Base-by-base conservation (phyloP, 2,888 invertebrate species). In the Scaeva pyrastri region DNA sequence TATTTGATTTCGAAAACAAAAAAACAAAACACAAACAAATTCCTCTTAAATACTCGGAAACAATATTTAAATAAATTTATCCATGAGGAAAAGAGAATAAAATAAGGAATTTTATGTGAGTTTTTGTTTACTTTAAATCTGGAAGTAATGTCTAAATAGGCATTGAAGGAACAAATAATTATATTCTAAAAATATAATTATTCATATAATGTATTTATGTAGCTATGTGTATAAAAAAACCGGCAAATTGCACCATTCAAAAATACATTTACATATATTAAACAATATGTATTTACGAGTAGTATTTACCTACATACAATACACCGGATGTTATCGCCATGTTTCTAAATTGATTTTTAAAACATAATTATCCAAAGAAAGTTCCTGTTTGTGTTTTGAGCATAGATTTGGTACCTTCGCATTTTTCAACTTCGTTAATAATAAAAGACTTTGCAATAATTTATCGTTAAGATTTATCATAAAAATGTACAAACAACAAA, bases 211-310 rank as follows among this genome's bases (percentile, higher is more conserved):
- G n/a, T n/a, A n/a, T n/a, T n/a, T n/a, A n/a, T n/a, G n/a, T n/a
- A n/a, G n/a, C n/a, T n/a, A n/a, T n/a, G n/a, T n/a, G n/a, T n/a
- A 43, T n/a, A 23, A 62, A 21, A 2, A 21, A 62, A 43, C 41
- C 62, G 62, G 62, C 43, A 43, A 62, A 43, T 43, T 62, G 43
- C 60, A 60, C 19, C 39, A 41, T 36, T 12, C 12, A 58, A 56
- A 58, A 60, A 31, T n/a, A 31, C 7, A 41, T 60, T 60, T 41
- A 41, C 19, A 19, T 60, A 31, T 31, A 31, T 31, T 31, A n/a
- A n/a, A n/a, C n/a, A n/a, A n/a, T n/a, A n/a, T n/a, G n/a, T n/a
- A n/a, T n/a, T n/a, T n/a, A n/a, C n/a, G n/a, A n/a, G n/a, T n/a
- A n/a, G n/a, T n/a, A n/a, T n/a, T n/a, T n/a, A n/a, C n/a, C n/a